Evolutionary conservation across 2,888 invertebrate genomes (phyloP).

Genomic region (Drosophila yooni): DNA sequence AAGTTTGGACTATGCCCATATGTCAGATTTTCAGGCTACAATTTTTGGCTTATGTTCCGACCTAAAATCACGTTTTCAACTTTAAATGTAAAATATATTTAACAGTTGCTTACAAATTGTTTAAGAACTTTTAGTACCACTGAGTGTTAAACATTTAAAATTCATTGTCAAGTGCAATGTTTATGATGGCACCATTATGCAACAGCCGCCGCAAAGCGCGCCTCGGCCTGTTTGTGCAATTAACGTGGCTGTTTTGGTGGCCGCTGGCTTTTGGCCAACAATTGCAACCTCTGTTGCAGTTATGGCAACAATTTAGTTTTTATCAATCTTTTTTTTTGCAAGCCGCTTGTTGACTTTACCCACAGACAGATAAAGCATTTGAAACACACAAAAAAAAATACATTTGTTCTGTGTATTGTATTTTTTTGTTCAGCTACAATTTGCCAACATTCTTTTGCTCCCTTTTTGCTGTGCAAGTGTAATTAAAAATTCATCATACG

Average conservation of each 20-base stretch:
- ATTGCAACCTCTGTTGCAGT: constrained; percentile 47
- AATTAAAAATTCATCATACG: constrained; percentile 80
- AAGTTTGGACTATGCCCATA: no score
- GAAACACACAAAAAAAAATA: constrained; percentile 20
- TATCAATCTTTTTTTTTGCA: constrained; percentile 20
- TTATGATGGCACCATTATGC: constrained; percentile 9
- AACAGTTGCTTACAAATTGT: not conserved
- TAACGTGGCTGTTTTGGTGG: constrained; percentile 57
- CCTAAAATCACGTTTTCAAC: no score
- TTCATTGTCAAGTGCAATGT: constrained; percentile 55
- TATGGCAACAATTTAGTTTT: constrained; percentile 43
- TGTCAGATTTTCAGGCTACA: rapidly evolving
- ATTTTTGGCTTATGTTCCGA: no score
- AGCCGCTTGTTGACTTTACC: constrained; percentile 21
- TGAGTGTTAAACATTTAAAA: constrained; percentile 11
- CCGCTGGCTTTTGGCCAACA: constrained; percentile 60
- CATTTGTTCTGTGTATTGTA: constrained; percentile 39
- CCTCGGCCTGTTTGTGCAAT: constrained; percentile 50
- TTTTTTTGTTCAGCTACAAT: constrained; percentile 46
- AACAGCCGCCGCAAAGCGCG: not conserved
- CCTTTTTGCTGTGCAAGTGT: constrained; percentile 47
- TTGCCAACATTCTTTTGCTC: constrained; percentile 43
- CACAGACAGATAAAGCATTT: constrained; percentile 39
- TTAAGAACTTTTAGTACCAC: constrained; percentile 33
- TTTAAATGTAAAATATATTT: not conserved